Evolutionary conservation across 35 echinoderm and acorn worm species (phyloP).

Genomic region (Lytechinus pictus): DNA sequence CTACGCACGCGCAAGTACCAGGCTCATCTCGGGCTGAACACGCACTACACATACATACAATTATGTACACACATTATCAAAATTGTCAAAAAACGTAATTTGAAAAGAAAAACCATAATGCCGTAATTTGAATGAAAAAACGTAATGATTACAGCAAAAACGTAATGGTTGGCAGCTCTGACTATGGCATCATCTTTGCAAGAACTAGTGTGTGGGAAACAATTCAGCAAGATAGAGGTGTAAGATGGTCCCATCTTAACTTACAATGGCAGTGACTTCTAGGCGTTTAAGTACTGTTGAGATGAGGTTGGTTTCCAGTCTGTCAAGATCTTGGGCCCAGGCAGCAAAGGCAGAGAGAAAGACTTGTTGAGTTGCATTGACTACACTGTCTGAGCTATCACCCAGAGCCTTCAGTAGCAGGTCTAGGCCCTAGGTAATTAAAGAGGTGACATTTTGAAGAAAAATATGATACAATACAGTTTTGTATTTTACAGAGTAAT

Average conservation of each 20-base stretch:
- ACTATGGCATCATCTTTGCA: too few species aligned
- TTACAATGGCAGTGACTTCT: conserved; percentile 88
- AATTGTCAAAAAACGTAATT: too few species aligned
- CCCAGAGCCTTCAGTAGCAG: conserved; percentile 73
- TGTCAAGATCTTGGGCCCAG: conserved; percentile 87
- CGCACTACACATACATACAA: too few species aligned
- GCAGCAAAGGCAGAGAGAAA: conserved; percentile 91
- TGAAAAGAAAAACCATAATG: too few species aligned
- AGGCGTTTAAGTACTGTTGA: conserved; percentile 85
- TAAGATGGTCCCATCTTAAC: not conserved
- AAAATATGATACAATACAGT: not conserved
- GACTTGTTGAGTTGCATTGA: conserved; percentile 72
- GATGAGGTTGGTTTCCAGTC: conserved; percentile 84
- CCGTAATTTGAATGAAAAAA: too few species aligned
- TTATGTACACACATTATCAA: too few species aligned
- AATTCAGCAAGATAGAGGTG: not conserved
- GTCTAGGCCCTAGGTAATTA: conserved; percentile 77
- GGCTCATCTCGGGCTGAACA: too few species aligned
- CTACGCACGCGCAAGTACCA: too few species aligned
- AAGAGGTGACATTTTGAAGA: not conserved
- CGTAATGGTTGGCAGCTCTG: too few species aligned
- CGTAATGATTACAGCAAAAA: too few species aligned
- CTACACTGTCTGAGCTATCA: conserved; percentile 71
- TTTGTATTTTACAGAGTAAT: too few species aligned
- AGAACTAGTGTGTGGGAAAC: not conserved